Evolutionary conservation across 2,797 vertebrate genomes (phyloP), one percentile per base, ranked within the genome.

Genomic region (Prunella strophiata): DNA sequence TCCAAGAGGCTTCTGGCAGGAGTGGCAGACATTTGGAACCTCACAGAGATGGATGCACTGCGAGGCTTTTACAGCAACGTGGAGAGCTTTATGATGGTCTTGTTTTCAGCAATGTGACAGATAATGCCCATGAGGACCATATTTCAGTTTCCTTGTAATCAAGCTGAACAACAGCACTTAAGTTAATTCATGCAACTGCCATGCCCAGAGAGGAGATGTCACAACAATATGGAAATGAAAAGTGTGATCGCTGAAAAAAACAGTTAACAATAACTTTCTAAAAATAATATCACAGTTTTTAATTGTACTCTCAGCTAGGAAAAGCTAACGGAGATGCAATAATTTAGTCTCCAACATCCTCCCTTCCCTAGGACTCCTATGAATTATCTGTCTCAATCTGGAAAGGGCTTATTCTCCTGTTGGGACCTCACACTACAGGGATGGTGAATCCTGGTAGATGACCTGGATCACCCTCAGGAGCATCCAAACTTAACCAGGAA

Each of bases 101-200:
- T 90, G 40, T 68, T 74, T 79, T 73, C 71, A 95, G 83, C 76
- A 47, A 9, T 2, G 1, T 93, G 94, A 91, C 91, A 93, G 82
- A 85, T 73, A 76, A 86, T 76, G 70, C 85, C 83, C 91, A 54
- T 0, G 79, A 91, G 95, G 79, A 59, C 66, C 51, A 83, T 86
- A 94, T 93, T 96, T 96, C 89, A 94, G 58, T 66, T 93, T 81
- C 72, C 76, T 73, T 50, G 76, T 94, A 94, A 97, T 96, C 91
- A 91, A 94, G 77, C 87, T 94, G 73, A 96, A 94, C 91, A 96
- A 85, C 91, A 96, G 93, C 76, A 95, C 91, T 97, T 91, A 88
- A 81, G 58, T 93, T 96, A 96, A 97, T 95, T 96, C 92, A 88
- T 82, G 76, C 66, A 88, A 82, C 79, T 96, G 91, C 80, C 88